These are phyloP conservation scores for Aspidapion aeneum DNA, from an alignment of 2,888 invertebrate species.

Conservation along the genomic window DNA sequence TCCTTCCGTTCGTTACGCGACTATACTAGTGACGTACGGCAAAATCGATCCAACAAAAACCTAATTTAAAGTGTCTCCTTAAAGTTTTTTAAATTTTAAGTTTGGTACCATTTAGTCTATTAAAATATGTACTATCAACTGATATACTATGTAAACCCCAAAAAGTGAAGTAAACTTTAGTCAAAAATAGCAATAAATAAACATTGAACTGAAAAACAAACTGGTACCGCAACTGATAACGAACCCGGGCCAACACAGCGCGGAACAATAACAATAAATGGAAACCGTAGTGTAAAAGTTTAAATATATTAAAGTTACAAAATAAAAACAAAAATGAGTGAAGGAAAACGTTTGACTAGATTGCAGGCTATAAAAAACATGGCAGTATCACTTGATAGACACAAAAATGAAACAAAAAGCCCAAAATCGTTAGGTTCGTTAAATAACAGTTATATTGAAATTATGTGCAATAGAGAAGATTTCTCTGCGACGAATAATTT, in stretches of 20 bases:
- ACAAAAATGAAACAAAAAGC: neutral
- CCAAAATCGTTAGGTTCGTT: neutral
- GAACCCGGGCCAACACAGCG: neutral
- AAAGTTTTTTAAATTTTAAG: neutral
- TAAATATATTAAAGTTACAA: neutral
- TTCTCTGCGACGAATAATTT: neutral
- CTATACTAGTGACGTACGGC: neutral
- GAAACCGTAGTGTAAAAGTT: neutral
- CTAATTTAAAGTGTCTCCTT: neutral
- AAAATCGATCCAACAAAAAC: neutral
- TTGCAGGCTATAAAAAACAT: neutral
- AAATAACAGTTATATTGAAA: neutral
- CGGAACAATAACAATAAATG: neutral
- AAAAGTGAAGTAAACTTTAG: neutral
- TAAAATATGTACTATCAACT: neutral
- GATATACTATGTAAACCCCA: neutral
- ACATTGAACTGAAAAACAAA: neutral
- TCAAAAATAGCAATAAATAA: neutral
- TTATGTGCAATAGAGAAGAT: neutral
- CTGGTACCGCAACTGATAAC: neutral
- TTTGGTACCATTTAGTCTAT: neutral
- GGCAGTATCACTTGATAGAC: neutral
- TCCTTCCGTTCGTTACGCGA: neutral
- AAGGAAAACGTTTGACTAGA: neutral
- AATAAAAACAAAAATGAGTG: neutral